phyloP scores from a whole-genome alignment of 2,888 invertebrate genomes.

The Nomada hirtipes region DNA sequence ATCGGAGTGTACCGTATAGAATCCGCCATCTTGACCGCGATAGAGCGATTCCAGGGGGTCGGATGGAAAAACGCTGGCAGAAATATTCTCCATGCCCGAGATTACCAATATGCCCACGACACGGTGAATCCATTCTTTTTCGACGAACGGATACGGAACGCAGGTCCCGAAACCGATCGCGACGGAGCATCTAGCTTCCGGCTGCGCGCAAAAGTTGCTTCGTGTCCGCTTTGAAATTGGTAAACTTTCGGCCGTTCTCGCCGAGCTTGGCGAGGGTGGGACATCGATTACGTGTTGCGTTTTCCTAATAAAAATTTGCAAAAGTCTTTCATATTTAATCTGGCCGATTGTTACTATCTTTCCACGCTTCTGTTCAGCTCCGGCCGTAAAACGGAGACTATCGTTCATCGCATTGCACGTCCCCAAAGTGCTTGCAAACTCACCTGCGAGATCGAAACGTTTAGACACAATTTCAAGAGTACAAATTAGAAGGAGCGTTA shows the following conservation, averaged over 20 bases:
- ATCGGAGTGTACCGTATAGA: slow-evolving; percentile 52
- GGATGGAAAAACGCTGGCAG: slow-evolving; percentile 51
- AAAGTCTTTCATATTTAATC: too few relatives aligned
- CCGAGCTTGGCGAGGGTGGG: slow-evolving; percentile 1
- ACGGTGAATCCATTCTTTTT: slow-evolving; percentile 67
- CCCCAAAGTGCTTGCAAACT: not conserved
- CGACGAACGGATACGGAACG: slow-evolving; percentile 55
- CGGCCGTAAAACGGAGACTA: too few relatives aligned
- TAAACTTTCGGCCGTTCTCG: slow-evolving; percentile 46
- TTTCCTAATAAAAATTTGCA: not conserved
- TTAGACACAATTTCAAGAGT: not conserved
- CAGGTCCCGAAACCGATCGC: slow-evolving; percentile 55
- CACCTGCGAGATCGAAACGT: not conserved
- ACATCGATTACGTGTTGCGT: slow-evolving; percentile 51
- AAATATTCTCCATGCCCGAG: slow-evolving; percentile 77
- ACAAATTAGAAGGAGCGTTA: slow-evolving; percentile 26
- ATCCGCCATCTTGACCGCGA: slow-evolving; percentile 79
- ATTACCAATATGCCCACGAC: slow-evolving; percentile 79
- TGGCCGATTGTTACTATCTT: too few relatives aligned
- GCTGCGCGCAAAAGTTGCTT: not conserved
- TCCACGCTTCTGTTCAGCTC: too few relatives aligned
- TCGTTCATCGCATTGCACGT: too few relatives aligned
- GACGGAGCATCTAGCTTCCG: slow-evolving; percentile 60
- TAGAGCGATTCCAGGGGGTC: slow-evolving; percentile 65
- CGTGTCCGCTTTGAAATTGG: slow-evolving; percentile 11